Base-by-base conservation (phyloP, 2,888 invertebrate species). In the Lomographa bimaculata region DNA sequence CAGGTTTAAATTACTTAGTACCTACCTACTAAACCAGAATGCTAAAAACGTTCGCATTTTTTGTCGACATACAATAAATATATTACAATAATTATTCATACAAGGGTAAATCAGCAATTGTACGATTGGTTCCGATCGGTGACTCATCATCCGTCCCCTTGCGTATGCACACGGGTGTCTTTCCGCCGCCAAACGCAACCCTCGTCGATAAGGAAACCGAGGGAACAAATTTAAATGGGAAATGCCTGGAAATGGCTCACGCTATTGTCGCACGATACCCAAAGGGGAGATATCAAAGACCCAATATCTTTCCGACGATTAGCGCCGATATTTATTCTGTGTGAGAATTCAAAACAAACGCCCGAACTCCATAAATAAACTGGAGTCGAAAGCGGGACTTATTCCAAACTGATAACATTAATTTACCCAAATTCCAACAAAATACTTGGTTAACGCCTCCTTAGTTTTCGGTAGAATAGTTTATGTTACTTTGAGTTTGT, bases 141-240 rank as follows among this genome's bases (percentile, higher is more conserved):
- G 70, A 71, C 64, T 71, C 70, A 71, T 63, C 65, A 49, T 39
- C 26, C 52, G 33, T 43, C 44, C 63, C 58, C 65, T 58, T 50
- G 42, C 46, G 53, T 44, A 55, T 59, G 61, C 59, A 60, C 47
- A 54, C 64, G 57, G 54, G 57, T 56, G 66, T 64, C 57, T 58
- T 57, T 30, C 52, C 50, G 30, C 35, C 49, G 46, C 57, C 39
- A 21, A 16, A 21, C 45, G 45, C 58, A 57, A 61, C 72, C 69
- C 71, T 65, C 45, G 61, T 65, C 76, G 78, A 79, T 78, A 79
- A 79, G 79, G 74, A 79, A 77, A 70, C 69, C 64, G 64, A 71
- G 83, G 81, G 83, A 74, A 73, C 81, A 72, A 76, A 80, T 81
- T 81, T 74, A 80, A 84, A 84, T 75, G 76, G 84, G 81, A 84